Base-by-base conservation (phyloP, 2,113 vertebrate genomes). In the Calyptomena viridis region DNA sequence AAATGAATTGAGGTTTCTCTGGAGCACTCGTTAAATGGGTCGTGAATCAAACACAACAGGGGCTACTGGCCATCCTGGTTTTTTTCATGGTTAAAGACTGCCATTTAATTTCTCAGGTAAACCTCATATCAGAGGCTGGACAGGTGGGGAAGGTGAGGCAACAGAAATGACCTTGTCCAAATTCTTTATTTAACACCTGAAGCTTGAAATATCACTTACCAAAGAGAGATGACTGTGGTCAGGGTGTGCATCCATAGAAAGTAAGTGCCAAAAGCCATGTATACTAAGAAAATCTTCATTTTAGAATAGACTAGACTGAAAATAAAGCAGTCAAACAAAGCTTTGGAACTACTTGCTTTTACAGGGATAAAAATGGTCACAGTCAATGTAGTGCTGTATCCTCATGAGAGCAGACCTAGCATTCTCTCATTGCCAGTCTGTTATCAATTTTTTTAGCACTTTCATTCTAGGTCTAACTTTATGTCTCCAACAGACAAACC, bases 1-100 rank as follows among this genome's bases (percentile, higher is more conserved):
- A 94, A 84, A 93, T 37, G 19, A 86, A 85, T 60, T 78, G 78
- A 84, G 74, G 73, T 90, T 91, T 92, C 44, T 66, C 74, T 24
- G 68, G 52, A 92, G 39, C 16, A 17, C 35, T 89, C 4, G 3
- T 71, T 92, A 91, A 92, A 59, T 40, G 35, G 21, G 13, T 74
- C 77, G 95, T 76, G 71, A 83, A 94, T 96, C 87, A 96, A 84
- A 59, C 17, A 35, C 64, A 73, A 83, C 27, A 62, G 35, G 23
- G 11, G 21, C 35, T 58, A 35, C 63, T 44, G 42, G 31, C 31
- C 8, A 60, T 72, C 25, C 10, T 47, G 46, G 46, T 20, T 67
- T 39, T 7, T 24, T 42, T 20, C 91, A 49, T 33, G 39, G 21
- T 59, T 80, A 88, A 66, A 87, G 37, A 23, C 53, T 82, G 47